phyloP scores from a whole-genome alignment of 30 jellyfish, hydroid and myxozoan genomes.

The Chrysaora quinquecirrha region DNA sequence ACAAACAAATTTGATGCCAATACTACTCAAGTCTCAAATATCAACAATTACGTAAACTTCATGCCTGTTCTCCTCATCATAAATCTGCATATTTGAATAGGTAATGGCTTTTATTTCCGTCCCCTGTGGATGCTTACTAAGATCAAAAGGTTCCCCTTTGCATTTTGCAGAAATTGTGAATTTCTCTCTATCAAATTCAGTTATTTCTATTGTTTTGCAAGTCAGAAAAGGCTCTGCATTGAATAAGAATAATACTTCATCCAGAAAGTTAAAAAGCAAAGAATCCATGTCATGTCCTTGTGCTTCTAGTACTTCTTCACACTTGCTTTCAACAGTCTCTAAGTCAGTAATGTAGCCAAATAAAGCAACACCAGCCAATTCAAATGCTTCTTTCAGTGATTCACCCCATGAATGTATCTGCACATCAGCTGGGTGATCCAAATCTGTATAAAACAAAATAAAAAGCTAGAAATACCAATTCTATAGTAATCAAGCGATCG shows the following conservation, averaged over 20 bases:
- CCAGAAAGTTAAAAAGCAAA: constrained; percentile 75
- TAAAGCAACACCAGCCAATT: constrained; percentile 86
- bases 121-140: constrained; percentile 96
- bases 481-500: no score
- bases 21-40: no score
- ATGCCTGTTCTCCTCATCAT: constrained; percentile 46
- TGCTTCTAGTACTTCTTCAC: constrained; percentile 73
- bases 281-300: constrained; percentile 97
- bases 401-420: constrained; percentile 97
- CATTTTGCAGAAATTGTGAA: constrained; percentile 80
- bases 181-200: constrained; percentile 76
- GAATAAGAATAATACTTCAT: constrained; percentile 87
- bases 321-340: constrained; percentile 63
- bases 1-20: no score
- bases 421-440: constrained; percentile 99
- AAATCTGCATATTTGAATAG: constrained; percentile 94
- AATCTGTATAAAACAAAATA: no score
- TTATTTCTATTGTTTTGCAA: constrained; percentile 60
- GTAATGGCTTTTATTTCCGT: constrained; percentile 99
- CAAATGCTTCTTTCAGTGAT: constrained; percentile 83
- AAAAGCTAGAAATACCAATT: no score
- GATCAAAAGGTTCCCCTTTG: constrained; percentile 90
- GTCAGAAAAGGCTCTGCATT: constrained; percentile 90
- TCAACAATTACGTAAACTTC: constrained; percentile 95
- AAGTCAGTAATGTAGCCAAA: constrained; percentile 90